Evolutionary conservation across 2,888 invertebrate genomes (phyloP).

Genomic region (Pheosia gnoma): DNA sequence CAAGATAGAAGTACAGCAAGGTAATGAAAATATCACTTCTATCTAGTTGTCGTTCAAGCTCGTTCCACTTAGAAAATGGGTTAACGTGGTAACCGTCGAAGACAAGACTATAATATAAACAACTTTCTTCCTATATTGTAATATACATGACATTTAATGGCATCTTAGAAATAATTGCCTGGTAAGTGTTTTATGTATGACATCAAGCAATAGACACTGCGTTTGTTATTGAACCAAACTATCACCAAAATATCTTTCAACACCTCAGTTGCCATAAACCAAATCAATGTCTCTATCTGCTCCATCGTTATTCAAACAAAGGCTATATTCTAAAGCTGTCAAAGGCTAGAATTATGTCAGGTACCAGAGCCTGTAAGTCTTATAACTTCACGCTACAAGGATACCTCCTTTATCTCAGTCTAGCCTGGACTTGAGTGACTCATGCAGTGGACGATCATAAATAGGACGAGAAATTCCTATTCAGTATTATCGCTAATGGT

Average conservation of each 20-base stretch:
- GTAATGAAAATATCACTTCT: not conserved
- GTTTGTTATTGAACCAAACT: not conserved
- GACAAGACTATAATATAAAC: not conserved
- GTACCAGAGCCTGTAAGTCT: constrained; percentile 20
- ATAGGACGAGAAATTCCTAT: constrained; percentile 47
- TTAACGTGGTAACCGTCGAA: not conserved
- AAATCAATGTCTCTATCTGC: not conserved
- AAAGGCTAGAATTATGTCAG: constrained; percentile 29
- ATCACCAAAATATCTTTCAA: not conserved
- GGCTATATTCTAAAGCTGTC: constrained; percentile 31
- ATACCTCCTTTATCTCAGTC: constrained; percentile 31
- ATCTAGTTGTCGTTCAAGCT: not conserved
- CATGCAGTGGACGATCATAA: constrained; percentile 42
- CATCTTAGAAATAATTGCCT: not conserved
- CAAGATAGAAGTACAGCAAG: no score
- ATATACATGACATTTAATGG: not conserved
- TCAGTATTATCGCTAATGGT: constrained; percentile 50
- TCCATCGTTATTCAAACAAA: constrained; percentile 29
- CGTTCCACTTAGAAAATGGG: not conserved
- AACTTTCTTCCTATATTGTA: not conserved
- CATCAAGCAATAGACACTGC: not conserved
- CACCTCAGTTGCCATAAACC: not conserved
- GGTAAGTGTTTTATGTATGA: no score
- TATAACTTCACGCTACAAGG: constrained; percentile 31
- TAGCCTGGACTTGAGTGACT: constrained; percentile 34